Conservation (phyloP, 2,888 invertebrate genomes). For the Tyria jacobaeae region DNA sequence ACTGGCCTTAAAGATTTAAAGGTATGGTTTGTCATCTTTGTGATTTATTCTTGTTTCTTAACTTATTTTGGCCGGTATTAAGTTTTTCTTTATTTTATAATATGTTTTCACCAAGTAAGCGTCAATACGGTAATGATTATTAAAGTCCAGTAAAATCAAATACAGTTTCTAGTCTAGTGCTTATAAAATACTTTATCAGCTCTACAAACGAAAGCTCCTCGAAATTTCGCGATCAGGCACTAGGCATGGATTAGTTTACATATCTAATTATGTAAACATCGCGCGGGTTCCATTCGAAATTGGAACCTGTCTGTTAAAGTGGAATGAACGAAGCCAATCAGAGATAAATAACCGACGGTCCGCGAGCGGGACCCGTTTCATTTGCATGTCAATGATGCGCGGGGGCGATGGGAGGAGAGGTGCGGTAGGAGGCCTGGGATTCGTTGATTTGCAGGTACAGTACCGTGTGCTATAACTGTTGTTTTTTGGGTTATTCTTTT, state of each 20-base stretch:
- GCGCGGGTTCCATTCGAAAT: conserved; percentile 68
- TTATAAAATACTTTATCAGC: background rate
- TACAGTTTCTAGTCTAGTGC: background rate
- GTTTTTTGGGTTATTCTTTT: conserved; percentile 44
- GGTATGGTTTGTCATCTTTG: no score
- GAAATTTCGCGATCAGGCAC: conserved; percentile 36
- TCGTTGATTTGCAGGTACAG: conserved; percentile 58
- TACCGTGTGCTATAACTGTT: conserved; percentile 60
- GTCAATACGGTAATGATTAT: no score
- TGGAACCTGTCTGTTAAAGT: conserved; percentile 81
- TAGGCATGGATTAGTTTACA: conserved; percentile 53
- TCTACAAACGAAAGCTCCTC: conserved; percentile 1
- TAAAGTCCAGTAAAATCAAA: background rate
- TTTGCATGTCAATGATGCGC: conserved; percentile 81
- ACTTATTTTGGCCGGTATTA: no score
- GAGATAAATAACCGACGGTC: conserved; percentile 84
- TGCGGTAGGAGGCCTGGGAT: conserved; percentile 33
- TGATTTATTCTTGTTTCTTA: no score
- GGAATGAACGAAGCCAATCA: conserved; percentile 84
- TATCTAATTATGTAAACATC: conserved; percentile 73
- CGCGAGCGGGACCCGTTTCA: conserved; percentile 76
- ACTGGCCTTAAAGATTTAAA: no score
- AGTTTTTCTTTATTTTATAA: background rate
- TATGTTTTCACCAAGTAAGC: background rate
- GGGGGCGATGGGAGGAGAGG: conserved; percentile 47